Percentiles rank a stretch among this genome's conserved stretches.
These are phyloP conservation scores for Xestia rhomboidea DNA, from an alignment of 2,888 invertebrate genomes.

Conservation along the genomic window DNA sequence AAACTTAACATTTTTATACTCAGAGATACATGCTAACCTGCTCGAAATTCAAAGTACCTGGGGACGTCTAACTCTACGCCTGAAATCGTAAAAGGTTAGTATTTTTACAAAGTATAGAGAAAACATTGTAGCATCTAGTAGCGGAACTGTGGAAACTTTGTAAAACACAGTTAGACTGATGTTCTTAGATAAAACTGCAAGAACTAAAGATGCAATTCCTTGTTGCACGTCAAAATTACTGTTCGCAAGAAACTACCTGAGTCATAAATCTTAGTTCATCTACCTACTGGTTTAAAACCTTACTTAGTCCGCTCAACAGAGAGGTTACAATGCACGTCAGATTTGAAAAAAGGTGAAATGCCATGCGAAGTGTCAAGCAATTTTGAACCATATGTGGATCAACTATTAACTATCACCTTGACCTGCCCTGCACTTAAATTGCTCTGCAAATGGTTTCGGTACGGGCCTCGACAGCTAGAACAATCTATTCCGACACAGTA, in stretches of 20 bases:
- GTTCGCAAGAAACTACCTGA: background rate
- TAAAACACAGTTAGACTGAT: background rate
- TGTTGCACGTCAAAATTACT: background rate
- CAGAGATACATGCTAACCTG: background rate
- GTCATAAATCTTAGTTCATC: background rate
- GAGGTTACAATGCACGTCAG: background rate
- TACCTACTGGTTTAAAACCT: background rate
- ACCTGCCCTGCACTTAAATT: constrained; percentile 23
- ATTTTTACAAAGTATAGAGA: constrained; percentile 23
- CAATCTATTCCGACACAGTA: constrained; percentile 33
- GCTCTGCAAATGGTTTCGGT: constrained; percentile 15
- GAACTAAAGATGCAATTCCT: background rate
- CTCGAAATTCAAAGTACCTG: background rate
- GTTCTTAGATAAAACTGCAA: background rate
- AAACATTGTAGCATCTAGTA: background rate
- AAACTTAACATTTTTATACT: background rate
- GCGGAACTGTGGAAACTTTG: background rate
- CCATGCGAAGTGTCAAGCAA: background rate
- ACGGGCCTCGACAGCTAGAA: constrained; percentile 14
- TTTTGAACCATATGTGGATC: constrained; percentile 13
- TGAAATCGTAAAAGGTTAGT: constrained; percentile 17
- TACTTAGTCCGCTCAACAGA: constrained; percentile 1
- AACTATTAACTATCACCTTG: constrained; percentile 21
- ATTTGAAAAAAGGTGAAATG: constrained; percentile 13
- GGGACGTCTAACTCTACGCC: background rate